phyloP scores from a whole-genome alignment of 2,888 invertebrate species.

The Cephus sareptanus region DNA sequence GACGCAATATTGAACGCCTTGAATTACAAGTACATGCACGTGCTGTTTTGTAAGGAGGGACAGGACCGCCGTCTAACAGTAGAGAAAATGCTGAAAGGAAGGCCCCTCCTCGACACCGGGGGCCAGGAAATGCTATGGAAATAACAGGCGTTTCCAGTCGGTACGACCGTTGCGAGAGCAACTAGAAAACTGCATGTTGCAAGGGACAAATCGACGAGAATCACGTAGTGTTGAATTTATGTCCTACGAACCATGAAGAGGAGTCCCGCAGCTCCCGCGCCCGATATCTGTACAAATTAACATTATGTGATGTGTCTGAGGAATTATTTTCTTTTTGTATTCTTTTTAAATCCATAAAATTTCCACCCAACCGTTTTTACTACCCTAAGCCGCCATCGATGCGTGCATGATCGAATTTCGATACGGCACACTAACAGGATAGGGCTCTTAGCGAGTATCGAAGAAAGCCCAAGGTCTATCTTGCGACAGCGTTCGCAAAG shows the following conservation, averaged over 20 bases:
- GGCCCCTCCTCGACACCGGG: neutral
- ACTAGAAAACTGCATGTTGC: conserved; percentile 6
- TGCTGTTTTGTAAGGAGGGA: neutral
- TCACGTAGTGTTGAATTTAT: neutral
- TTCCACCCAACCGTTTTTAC: neutral
- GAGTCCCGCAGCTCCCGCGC: neutral
- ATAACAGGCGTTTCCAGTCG: neutral
- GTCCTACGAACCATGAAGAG: conserved; percentile 1
- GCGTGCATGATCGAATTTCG: neutral
- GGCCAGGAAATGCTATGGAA: neutral
- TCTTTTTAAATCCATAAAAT: neutral
- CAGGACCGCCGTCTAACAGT: neutral
- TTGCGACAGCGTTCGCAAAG: neutral
- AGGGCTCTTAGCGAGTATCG: neutral
- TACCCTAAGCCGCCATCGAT: neutral
- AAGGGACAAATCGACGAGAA: neutral
- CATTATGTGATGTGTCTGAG: neutral
- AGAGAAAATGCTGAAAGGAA: neutral
- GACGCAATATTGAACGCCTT: neutral
- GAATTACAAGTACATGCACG: neutral
- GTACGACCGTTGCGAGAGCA: neutral
- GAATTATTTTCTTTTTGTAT: neutral
- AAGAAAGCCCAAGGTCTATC: neutral
- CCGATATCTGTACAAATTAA: neutral
- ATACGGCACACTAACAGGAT: neutral